Base-by-base conservation (phyloP, 2,888 invertebrate genomes). In the Eubasilissa splendida region DNA sequence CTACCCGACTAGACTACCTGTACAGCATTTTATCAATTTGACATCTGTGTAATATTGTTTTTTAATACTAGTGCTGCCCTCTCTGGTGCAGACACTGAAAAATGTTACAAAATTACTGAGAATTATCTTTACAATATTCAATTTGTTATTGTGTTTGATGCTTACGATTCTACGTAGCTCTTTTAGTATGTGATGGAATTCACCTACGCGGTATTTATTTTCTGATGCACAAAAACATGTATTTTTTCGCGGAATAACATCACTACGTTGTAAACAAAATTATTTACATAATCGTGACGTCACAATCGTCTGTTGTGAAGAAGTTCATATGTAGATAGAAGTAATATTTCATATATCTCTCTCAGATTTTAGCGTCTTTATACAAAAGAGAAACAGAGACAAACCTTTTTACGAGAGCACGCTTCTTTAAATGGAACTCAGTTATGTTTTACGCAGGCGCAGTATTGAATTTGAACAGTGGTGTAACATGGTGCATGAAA, bases 391-490 rank as follows among this genome's bases (percentile, higher is more conserved):
- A 63, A 5, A 42, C 7, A 63, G 63, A 63, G 63, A 33, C 8
- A 33, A 8, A 63, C 0, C 42, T 12, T 63, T 31, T 31, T 31
- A 33, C 31, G 11, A 63, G 63, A 22, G 2, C 2, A 63, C 33
- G 33, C 12, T 5, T 33, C 7, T 63, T 63, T 63, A 31, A 63
- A 63, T 33, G 63, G 63, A 63, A 63, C 63, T 31, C 31, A 63
- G 31, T 11, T 33, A 87, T 87, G 56, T 86, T 86, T 88, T 87
- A 88, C 90, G 90, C 90, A 90, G 90, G 90, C 90, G 90, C 89
- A 63, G 63, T 88, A 90, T 87, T 87, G 85, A 82, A 84, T 84
- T 84, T 84, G 77, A 42, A 59, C 89, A 89, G 63, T 90, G 86
- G 86, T 74, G 84, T 42, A 42, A 42, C 42, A 42, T 42, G 42